Percentiles rank a stretch among this genome's conserved stretches.
phyloP scores from a whole-genome alignment of 1,140 invertebrate genomes.

The Bombyx mandarina region DNA sequence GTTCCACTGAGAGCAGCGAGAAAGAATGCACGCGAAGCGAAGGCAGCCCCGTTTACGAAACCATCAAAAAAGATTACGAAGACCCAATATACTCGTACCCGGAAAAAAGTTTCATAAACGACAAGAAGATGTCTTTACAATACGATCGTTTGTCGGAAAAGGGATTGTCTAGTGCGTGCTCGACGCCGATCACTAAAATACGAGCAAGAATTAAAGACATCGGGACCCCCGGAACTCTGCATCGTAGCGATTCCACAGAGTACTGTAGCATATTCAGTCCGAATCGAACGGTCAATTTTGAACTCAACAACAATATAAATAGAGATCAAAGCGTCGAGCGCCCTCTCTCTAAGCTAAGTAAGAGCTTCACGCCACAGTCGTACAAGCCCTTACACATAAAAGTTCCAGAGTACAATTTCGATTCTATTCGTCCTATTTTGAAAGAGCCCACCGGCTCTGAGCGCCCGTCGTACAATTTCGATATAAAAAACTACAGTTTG shows the following conservation, averaged over 20 bases:
- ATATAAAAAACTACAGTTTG: slow-evolving; percentile 64
- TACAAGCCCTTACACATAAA: slow-evolving; percentile 65
- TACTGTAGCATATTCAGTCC: slow-evolving; percentile 65
- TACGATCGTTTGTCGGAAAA: slow-evolving; percentile 37
- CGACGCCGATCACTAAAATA: slow-evolving; percentile 50
- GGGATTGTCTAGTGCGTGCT: slow-evolving; percentile 47
- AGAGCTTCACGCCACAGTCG: slow-evolving; percentile 61
- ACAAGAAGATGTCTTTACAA: slow-evolving; percentile 24
- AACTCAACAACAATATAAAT: slow-evolving; percentile 22
- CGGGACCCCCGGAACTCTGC: slow-evolving; percentile 43
- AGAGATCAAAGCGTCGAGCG: slow-evolving; percentile 31
- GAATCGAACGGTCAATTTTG: slow-evolving; percentile 35
- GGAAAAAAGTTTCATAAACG: slow-evolving; percentile 34
- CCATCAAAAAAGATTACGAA: slow-evolving; percentile 25
- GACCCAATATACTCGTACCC: slow-evolving; percentile 17
- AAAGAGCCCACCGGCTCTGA: slow-evolving; percentile 38
- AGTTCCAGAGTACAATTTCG: slow-evolving; percentile 59
- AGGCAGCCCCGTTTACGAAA: slow-evolving; percentile 37
- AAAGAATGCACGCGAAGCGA: slow-evolving; percentile 27
- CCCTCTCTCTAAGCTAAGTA: slow-evolving; percentile 44
- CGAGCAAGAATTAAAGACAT: slow-evolving; percentile 38
- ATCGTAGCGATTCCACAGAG: slow-evolving; percentile 66
- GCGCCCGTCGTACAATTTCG: slow-evolving; percentile 55
- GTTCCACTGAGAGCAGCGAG: slow-evolving; percentile 30
- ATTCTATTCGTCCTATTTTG: slow-evolving; percentile 43